A percentile compares a stretch with the other conserved stretches of the same genome.
These are phyloP conservation scores for Sebastes vulpes DNA, from an alignment of 2,797 vertebrate genomes.

Conservation along the genomic window DNA sequence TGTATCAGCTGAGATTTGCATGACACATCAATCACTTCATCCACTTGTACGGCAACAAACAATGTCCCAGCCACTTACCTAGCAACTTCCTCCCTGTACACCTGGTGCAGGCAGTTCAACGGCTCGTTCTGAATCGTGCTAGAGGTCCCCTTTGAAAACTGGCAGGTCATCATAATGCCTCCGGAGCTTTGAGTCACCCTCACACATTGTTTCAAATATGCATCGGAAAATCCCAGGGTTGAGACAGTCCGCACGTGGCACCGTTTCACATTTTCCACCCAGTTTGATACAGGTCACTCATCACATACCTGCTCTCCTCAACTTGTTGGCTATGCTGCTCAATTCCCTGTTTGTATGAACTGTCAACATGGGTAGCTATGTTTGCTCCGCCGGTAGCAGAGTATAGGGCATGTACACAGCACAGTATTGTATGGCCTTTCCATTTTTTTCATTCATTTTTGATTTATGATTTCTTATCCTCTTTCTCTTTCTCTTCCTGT, in stretches of 20 bases:
- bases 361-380: background rate
- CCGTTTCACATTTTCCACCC: background rate
- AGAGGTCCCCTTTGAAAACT: background rate
- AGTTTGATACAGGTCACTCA: background rate
- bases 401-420: background rate
- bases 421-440: background rate
- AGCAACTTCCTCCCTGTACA: background rate
- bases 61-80: background rate
- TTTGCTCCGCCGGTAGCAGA: background rate
- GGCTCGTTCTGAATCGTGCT: background rate
- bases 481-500: constrained; percentile 64
- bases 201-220: background rate
- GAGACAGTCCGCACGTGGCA: background rate
- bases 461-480: constrained; percentile 78
- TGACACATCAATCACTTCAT: background rate
- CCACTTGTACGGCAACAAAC: no score
- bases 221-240: background rate
- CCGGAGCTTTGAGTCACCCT: background rate
- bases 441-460: constrained; percentile 44
- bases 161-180: background rate
- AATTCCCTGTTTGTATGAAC: background rate
- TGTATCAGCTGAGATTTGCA: background rate
- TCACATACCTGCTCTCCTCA: background rate
- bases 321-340: background rate
- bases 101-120: background rate